Conservation (phyloP, 2,797 vertebrate genomes). For the Helarctos malayanus region DNA sequence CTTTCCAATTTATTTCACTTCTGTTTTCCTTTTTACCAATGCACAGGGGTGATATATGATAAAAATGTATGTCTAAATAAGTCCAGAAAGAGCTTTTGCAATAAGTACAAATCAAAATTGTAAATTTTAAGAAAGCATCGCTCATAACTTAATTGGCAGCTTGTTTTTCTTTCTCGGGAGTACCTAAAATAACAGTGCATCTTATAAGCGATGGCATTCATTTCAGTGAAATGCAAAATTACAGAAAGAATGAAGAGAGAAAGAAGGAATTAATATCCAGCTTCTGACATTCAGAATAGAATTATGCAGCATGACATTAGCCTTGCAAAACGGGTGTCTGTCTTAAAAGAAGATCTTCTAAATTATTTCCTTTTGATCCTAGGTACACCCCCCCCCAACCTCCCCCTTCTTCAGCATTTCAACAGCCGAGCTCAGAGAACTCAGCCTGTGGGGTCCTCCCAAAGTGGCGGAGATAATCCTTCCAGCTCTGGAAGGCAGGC, state of each 20-base stretch:
- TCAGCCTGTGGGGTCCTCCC: neutral
- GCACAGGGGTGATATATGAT: neutral
- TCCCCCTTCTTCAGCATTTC: neutral
- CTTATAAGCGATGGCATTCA: neutral
- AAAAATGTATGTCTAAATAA: conserved; percentile 46
- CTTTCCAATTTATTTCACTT: conserved; percentile 24
- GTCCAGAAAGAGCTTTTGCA: conserved; percentile 44
- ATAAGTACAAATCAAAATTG: conserved; percentile 35
- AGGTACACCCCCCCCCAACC: neutral
- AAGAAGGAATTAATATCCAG: conserved; percentile 17
- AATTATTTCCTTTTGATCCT: conserved; percentile 25
- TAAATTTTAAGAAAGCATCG: conserved; percentile 44
- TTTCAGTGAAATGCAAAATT: conserved; percentile 19
- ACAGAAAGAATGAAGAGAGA: neutral
- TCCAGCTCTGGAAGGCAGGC: neutral
- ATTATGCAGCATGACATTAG: neutral
- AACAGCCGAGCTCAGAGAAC: neutral
- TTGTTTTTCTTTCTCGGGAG: conserved; percentile 42
- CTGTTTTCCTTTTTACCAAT: conserved; percentile 21
- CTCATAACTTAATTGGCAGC: conserved; percentile 62
- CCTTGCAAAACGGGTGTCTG: conserved; percentile 6
- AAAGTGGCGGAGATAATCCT: neutral
- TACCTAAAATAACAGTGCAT: conserved; percentile 58
- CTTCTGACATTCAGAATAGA: conserved; percentile 38
- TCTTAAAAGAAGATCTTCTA: neutral